phyloP scores from a whole-genome alignment of 2,888 invertebrate species.

The Hoplodrina ambigua region DNA sequence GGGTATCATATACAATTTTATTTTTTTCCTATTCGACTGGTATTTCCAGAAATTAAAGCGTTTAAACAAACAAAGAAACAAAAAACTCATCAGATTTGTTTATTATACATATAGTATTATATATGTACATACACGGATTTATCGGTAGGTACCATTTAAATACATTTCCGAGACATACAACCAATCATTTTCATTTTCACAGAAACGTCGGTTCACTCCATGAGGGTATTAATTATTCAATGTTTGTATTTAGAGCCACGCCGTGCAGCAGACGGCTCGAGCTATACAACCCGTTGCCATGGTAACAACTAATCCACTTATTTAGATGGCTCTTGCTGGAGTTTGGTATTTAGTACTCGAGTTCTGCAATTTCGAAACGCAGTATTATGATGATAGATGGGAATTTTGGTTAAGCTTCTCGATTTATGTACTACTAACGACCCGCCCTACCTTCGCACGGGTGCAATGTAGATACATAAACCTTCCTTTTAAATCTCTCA shows the following conservation, averaged over 20 bases:
- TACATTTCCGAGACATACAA: conserved; percentile 15
- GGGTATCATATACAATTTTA: too few species aligned
- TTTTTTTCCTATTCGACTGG: too few species aligned
- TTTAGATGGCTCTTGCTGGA: conserved; percentile 20
- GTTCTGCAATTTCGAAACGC: conserved; percentile 26
- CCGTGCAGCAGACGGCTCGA: conserved; percentile 11
- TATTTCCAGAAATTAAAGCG: too few species aligned
- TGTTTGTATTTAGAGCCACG: conserved; percentile 31
- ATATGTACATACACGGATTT: not conserved
- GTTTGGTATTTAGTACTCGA: conserved; percentile 17
- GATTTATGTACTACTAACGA: not conserved
- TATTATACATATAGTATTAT: too few species aligned
- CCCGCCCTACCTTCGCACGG: too few species aligned
- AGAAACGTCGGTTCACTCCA: conserved; percentile 11
- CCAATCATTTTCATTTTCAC: conserved; percentile 37
- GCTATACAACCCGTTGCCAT: conserved; percentile 30
- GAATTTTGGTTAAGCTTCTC: not conserved
- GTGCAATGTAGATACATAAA: too few species aligned
- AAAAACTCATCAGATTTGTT: too few species aligned
- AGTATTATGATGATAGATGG: conserved; percentile 16
- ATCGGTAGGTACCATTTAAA: conserved; percentile 5
- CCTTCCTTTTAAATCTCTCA: too few species aligned
- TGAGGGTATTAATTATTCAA: conserved; percentile 43
- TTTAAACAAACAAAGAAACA: too few species aligned
- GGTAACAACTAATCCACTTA: conserved; percentile 48